Conservation (phyloP, 2,797 vertebrate genomes). For the Brachyrhaphis roseni region DNA sequence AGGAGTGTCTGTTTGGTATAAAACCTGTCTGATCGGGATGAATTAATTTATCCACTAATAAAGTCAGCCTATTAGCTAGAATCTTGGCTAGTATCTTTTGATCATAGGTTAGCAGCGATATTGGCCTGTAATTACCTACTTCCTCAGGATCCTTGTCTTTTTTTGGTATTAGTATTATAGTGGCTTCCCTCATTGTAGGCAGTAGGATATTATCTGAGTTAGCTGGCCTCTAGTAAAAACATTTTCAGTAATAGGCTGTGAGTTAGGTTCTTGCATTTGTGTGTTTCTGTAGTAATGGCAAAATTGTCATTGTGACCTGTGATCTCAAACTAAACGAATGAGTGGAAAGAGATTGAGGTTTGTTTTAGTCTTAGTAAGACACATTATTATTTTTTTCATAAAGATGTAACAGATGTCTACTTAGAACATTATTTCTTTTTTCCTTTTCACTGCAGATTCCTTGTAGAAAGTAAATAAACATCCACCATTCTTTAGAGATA, state of each 20-base stretch:
- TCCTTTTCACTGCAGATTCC: conserved; percentile 34
- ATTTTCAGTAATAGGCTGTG: neutral
- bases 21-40: too few species aligned
- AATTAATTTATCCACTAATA: too few species aligned
- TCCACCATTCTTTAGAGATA: conserved; percentile 28
- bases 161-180: too few species aligned
- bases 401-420: neutral
- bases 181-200: too few species aligned
- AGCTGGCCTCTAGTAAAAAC: neutral
- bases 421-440: conserved; percentile 12
- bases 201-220: too few species aligned
- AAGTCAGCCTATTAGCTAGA: too few species aligned
- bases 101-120: too few species aligned
- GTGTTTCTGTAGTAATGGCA: neutral
- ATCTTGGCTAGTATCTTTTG: too few species aligned
- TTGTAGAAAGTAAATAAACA: conserved; percentile 27
- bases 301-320: neutral
- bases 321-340: conserved; percentile 9
- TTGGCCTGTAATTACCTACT: too few species aligned
- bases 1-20: too few species aligned
- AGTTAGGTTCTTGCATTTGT: neutral
- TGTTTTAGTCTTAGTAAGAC: neutral
- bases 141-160: too few species aligned
- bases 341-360: neutral
- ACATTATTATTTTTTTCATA: neutral